phyloP scores from a whole-genome alignment of 2,888 invertebrate genomes.

The Agrypnus murinus region DNA sequence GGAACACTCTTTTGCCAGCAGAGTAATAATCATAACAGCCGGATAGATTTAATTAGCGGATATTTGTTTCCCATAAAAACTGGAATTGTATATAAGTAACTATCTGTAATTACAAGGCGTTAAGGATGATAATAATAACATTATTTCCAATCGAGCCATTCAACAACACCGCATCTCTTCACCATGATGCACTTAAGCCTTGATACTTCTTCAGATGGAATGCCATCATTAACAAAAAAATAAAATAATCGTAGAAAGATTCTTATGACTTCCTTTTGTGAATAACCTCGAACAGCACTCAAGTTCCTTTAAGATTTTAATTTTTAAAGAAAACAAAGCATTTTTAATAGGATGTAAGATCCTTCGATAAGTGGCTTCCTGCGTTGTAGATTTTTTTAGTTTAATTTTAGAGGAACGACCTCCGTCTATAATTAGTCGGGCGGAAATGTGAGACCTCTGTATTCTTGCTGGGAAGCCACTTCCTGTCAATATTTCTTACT shows the following conservation, averaged over 20 bases:
- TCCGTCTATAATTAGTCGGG: constrained; percentile 58
- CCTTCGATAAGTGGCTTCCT: constrained; percentile 47
- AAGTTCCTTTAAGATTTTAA: constrained; percentile 23
- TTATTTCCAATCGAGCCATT: too few species aligned
- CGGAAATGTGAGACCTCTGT: constrained; percentile 58
- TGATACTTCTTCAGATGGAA: neutral
- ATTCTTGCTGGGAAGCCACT: constrained; percentile 60
- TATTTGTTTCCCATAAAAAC: too few species aligned
- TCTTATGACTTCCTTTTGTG: constrained; percentile 18
- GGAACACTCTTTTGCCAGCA: too few species aligned
- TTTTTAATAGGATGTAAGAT: constrained; percentile 49
- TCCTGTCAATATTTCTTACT: constrained; percentile 62
- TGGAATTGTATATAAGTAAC: too few species aligned
- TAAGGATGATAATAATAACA: too few species aligned
- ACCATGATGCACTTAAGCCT: too few species aligned
- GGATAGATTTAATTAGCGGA: too few species aligned
- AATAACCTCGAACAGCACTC: constrained; percentile 25
- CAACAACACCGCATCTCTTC: too few species aligned
- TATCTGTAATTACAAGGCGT: too few species aligned
- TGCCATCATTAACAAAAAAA: neutral
- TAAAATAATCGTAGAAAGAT: neutral
- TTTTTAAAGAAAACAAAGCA: constrained; percentile 41
- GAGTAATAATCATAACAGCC: too few species aligned
- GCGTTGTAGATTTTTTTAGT: constrained; percentile 44
- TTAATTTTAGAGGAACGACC: constrained; percentile 49